These are phyloP conservation scores for Magallana gigas DNA, from an alignment of 1,140 invertebrate genomes.

Conservation along the genomic window DNA sequence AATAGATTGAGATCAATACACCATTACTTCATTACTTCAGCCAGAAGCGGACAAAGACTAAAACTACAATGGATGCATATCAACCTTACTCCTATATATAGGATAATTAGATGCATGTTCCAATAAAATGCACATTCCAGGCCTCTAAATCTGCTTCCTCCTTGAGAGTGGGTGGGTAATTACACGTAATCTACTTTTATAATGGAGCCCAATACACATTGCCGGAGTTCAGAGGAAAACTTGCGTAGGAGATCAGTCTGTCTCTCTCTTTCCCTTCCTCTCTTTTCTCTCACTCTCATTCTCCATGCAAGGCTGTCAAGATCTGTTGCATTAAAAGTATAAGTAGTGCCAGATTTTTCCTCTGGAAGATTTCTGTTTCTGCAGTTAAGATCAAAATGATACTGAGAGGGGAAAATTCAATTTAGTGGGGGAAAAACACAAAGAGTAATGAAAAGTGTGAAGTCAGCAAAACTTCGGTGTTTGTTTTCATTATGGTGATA, in stretches of 20 bases:
- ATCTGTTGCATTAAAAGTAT: background rate
- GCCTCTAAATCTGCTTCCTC: constrained; percentile 23
- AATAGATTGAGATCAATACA: constrained; percentile 4
- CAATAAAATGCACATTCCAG: constrained; percentile 27
- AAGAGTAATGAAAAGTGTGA: constrained; percentile 33
- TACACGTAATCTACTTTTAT: constrained; percentile 15
- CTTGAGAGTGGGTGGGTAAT: background rate
- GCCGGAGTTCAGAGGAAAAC: background rate
- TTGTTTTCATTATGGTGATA: constrained; percentile 19
- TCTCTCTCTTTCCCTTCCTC: background rate
- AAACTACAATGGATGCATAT: background rate
- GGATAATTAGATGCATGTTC: background rate
- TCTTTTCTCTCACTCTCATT: background rate
- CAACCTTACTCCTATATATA: background rate
- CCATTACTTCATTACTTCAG: background rate
- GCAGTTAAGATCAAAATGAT: constrained; percentile 20
- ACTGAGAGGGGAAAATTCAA: background rate
- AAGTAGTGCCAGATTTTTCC: constrained; percentile 20
- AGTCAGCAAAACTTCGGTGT: background rate
- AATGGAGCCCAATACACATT: background rate
- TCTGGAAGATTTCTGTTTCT: constrained; percentile 23
- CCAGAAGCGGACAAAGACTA: constrained; percentile 16
- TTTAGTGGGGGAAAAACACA: background rate
- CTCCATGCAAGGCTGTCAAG: background rate
- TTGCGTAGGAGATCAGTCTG: constrained; percentile 3